Conservation (phyloP, 2,888 invertebrate genomes). For the Lithophane semibrunnea region DNA sequence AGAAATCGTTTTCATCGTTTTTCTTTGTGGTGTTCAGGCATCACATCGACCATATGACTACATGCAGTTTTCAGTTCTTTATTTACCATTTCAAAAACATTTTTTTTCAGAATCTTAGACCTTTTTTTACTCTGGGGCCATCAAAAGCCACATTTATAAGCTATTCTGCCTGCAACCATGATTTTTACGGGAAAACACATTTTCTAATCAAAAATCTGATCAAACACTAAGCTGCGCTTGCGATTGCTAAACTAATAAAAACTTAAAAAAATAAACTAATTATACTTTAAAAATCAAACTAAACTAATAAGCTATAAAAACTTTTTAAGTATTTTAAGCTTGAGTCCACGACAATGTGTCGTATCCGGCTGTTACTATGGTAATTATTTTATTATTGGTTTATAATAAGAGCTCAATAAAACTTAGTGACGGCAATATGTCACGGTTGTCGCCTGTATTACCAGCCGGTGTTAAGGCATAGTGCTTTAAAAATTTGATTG, state of each 20-base stretch:
- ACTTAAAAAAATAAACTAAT: no score
- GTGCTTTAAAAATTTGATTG: neutral
- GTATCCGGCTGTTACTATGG: constrained; percentile 80
- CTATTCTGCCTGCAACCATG: rapidly evolving
- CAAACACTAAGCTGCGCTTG: neutral
- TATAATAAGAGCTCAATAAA: constrained; percentile 83
- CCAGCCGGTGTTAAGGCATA: constrained; percentile 72
- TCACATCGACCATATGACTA: no score
- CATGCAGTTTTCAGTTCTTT: no score
- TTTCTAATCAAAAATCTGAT: neutral
- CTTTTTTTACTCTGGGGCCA: no score
- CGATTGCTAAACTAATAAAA: neutral
- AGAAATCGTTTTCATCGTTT: neutral
- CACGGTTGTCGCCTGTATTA: constrained; percentile 79
- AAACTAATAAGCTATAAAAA: neutral
- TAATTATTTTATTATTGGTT: constrained; percentile 82
- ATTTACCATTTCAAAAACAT: neutral
- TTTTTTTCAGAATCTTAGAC: neutral
- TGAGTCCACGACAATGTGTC: constrained; percentile 65
- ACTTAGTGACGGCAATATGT: constrained; percentile 81
- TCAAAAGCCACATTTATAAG: neutral
- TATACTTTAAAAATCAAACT: no score
- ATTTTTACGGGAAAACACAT: neutral
- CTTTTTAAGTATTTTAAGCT: constrained; percentile 59
- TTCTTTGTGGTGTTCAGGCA: neutral